Conservation (phyloP, 2,888 invertebrate species). For the Agrotis ipsilon region DNA sequence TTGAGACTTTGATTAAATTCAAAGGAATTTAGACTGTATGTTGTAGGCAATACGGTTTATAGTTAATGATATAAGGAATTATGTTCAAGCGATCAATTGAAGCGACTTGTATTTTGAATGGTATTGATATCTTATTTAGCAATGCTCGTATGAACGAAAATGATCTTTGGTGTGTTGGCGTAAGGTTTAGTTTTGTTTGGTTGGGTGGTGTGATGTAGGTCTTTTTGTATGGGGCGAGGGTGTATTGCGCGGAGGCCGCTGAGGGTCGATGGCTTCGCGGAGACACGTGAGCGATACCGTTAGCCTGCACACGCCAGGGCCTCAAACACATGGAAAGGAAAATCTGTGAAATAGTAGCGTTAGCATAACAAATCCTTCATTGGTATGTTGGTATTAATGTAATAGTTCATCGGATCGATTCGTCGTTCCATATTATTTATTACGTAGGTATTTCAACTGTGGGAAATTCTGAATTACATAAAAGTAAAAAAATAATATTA, state of each 20-base stretch:
- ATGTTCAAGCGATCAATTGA: constrained; percentile 77
- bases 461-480: background rate
- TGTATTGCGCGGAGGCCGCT: constrained; percentile 88
- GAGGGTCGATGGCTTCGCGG: constrained; percentile 89
- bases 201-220: constrained; percentile 18
- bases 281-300: constrained; percentile 90
- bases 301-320: constrained; percentile 84
- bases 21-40: constrained; percentile 66
- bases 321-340: constrained; percentile 85
- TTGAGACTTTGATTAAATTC: constrained; percentile 32
- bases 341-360: constrained; percentile 82
- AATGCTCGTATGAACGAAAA: constrained; percentile 7
- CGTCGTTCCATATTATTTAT: constrained; percentile 12
- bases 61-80: constrained; percentile 67
- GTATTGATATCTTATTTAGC: constrained; percentile 47
- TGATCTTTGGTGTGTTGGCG: background rate
- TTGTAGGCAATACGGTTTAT: constrained; percentile 63
- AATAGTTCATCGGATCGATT: constrained; percentile 35
- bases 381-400: background rate
- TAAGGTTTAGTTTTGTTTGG: constrained; percentile 37
- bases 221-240: constrained; percentile 27
- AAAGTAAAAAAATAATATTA: background rate
- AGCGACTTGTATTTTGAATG: constrained; percentile 65
- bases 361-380: constrained; percentile 63
- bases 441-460: constrained; percentile 7